These are phyloP conservation scores for Dicroscelio sp. DNA, from an alignment of 2,888 invertebrate genomes.

Conservation along the genomic window DNA sequence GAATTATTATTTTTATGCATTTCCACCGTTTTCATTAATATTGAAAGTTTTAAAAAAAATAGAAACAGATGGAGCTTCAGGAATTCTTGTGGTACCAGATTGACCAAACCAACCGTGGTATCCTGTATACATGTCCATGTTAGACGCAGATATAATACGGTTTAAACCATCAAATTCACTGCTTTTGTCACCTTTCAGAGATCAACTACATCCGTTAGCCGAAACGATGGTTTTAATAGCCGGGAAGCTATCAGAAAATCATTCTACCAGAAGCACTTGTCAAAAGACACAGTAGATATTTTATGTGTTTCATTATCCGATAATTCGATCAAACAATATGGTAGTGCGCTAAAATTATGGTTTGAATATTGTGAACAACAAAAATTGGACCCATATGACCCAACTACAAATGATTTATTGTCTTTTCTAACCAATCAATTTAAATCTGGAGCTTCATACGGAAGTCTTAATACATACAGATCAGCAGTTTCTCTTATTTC, in stretches of 20 bases:
- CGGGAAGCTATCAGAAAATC: slow-evolving; percentile 84
- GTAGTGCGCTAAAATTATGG: slow-evolving; percentile 65
- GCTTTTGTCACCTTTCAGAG: slow-evolving; percentile 82
- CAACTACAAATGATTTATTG: not conserved
- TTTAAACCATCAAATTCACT: slow-evolving; percentile 82
- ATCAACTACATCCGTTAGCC: slow-evolving; percentile 79
- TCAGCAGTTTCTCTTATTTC: slow-evolving; percentile 30
- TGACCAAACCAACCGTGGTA: no score
- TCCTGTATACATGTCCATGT: slow-evolving; percentile 51
- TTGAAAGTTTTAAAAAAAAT: slow-evolving; percentile 87
- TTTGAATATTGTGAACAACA: not conserved
- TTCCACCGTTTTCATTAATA: no score
- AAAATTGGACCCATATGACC: not conserved
- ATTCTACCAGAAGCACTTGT: slow-evolving; percentile 70
- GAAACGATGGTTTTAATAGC: slow-evolving; percentile 83
- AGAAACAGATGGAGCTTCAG: slow-evolving; percentile 84
- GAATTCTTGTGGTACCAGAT: slow-evolving; percentile 87
- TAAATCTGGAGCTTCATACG: slow-evolving; percentile 45
- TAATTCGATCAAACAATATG: slow-evolving; percentile 71
- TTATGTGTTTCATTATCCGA: slow-evolving; percentile 61
- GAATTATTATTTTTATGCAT: slow-evolving; percentile 81
- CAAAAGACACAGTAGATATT: slow-evolving; percentile 61
- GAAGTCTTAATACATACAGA: slow-evolving; percentile 36
- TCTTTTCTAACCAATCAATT: slow-evolving; percentile 38
- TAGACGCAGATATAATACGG: slow-evolving; percentile 52